These are phyloP conservation scores for Notothenia coriiceps DNA, from an alignment of 2,113 vertebrate genomes.

Conservation along the genomic window DNA sequence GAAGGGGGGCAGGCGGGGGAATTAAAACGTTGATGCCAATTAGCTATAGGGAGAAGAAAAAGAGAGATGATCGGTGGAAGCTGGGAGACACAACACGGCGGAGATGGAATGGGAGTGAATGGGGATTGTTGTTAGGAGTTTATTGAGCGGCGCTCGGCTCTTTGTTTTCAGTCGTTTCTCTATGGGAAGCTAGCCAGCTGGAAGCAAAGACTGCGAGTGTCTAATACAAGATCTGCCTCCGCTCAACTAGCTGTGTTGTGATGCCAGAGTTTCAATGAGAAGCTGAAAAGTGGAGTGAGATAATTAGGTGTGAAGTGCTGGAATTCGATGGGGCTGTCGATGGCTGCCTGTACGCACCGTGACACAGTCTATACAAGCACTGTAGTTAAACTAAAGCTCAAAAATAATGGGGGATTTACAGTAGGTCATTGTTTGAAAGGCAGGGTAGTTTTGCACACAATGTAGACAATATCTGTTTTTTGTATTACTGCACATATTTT, in stretches of 20 bases:
- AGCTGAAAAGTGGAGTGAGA: conserved; percentile 58
- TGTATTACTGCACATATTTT: no score
- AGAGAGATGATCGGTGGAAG: conserved; percentile 36
- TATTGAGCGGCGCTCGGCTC: conserved; percentile 51
- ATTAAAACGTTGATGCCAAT: conserved; percentile 76
- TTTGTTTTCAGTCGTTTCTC: conserved; percentile 60
- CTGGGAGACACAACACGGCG: conserved; percentile 75
- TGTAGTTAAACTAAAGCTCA: conserved; percentile 15
- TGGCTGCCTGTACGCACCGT: neutral
- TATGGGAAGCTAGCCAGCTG: conserved; percentile 70
- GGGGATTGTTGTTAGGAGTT: conserved; percentile 58
- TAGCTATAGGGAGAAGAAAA: conserved; percentile 73
- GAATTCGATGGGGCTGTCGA: conserved; percentile 44
- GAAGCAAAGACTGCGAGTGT: conserved; percentile 50
- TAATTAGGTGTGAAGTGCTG: conserved; percentile 62
- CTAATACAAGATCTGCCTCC: conserved; percentile 45
- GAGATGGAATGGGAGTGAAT: conserved; percentile 62
- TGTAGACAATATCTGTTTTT: no score
- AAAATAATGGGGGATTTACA: conserved; percentile 18
- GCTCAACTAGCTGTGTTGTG: conserved; percentile 45
- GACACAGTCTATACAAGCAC: conserved; percentile 10
- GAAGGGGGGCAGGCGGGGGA: conserved; percentile 68
- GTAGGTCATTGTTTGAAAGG: conserved; percentile 28
- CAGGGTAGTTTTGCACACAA: neutral
- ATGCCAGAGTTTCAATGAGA: conserved; percentile 52